Base-by-base conservation (phyloP, 1,140 invertebrate species). In the Dendroctonus valens region DNA sequence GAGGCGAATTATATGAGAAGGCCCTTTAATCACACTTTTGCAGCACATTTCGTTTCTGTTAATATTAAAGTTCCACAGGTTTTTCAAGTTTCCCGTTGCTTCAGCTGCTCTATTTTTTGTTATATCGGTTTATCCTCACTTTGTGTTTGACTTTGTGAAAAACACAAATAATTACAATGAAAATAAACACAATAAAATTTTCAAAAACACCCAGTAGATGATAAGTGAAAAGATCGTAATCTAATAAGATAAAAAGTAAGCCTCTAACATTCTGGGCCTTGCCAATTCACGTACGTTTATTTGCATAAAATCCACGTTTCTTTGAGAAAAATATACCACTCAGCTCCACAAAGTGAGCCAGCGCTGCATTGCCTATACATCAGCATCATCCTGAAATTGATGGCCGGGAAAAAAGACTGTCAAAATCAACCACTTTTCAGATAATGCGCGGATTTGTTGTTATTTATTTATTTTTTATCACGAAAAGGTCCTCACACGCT, bases 291-390 rank as follows among this genome's bases (percentile, higher is more conserved):
- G 68, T 74, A 74, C 71, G 74, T 74, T 75, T 73, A 76, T 76
- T 76, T 76, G 70, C 75, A 76, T 75, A 75, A 67, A 72, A 60
- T 65, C 68, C 70, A 74, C 67, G 71, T 69, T 60, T 71, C 71
- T 67, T 71, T 70, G 74, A 73, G 75, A 77, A 74, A 77, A 76
- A 77, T 76, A 75, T 69, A 77, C 71, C 74, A 73, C 75, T 76
- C 73, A 72, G 70, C 71, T 70, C 70, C 70, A 66, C 68, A 70
- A 73, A 71, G 66, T 72, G 69, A 51, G 46, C 53, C 48, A 48
- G 37, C 59, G 50, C 51, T 70, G 59, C 66, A 67, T 67, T 68
- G 62, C 48, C 68, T 55, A 74, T 74, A 71, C 70, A 70, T 72
- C 70, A 70, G 44, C 65, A 67, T 66, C 57, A 63, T 54, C 42